These are phyloP conservation scores for Liopterus haemorrhoidalis DNA, from an alignment of 2,888 invertebrate genomes.

Conservation along the genomic window DNA sequence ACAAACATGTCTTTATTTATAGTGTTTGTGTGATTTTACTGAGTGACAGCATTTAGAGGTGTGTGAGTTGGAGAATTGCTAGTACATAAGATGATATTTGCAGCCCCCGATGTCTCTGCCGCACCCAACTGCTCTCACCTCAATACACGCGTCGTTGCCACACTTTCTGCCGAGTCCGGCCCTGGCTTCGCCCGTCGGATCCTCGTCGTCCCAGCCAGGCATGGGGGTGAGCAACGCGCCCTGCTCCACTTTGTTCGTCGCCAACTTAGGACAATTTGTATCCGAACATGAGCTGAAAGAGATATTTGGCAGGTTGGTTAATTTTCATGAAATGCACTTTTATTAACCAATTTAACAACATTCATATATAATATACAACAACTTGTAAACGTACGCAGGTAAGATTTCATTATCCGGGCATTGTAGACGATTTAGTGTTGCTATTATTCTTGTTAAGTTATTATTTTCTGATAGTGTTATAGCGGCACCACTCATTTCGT, in stretches of 20 bases:
- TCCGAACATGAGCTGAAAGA: constrained; percentile 98
- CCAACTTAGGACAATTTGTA: constrained; percentile 95
- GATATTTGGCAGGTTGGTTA: constrained; percentile 87
- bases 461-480: too few species aligned
- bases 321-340: constrained; percentile 10
- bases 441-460: too few species aligned
- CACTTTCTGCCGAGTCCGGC: constrained; percentile 91
- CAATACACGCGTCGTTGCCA: constrained; percentile 68
- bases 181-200: constrained; percentile 83
- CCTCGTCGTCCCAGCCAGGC: constrained; percentile 64
- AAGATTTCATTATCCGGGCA: not conserved
- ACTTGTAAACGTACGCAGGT: not conserved
- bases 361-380: constrained; percentile 24
- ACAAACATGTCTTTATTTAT: too few species aligned
- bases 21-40: too few species aligned
- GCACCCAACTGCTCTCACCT: constrained; percentile 61
- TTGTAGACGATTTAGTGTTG: too few species aligned
- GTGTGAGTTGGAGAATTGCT: too few species aligned
- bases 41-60: too few species aligned
- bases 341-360: not conserved
- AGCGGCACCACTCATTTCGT: too few species aligned
- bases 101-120: constrained; percentile 56
- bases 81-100: constrained; percentile 15
- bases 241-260: constrained; percentile 97
- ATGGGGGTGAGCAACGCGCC: constrained; percentile 73